A percentile compares a stretch with the other conserved stretches of the same genome.
phyloP scores from a whole-genome alignment of 2,113 vertebrate species.

The Muscicapa adusta region DNA sequence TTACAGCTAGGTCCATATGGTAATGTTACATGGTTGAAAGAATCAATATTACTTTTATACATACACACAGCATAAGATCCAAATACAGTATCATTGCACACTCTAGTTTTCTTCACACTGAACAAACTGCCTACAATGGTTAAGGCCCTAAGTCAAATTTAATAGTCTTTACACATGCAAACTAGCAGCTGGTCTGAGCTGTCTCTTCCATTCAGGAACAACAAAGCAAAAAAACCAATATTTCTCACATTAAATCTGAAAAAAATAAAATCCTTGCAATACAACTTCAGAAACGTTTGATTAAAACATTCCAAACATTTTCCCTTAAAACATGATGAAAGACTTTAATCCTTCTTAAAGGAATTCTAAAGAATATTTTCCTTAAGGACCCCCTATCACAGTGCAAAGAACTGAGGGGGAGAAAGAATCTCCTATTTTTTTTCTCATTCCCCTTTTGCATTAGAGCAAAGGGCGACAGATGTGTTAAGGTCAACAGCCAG shows the following conservation, averaged over 20 bases:
- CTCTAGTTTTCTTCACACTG: background rate
- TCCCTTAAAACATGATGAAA: background rate
- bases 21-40: background rate
- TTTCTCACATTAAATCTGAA: background rate
- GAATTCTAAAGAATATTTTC: background rate
- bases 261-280: background rate
- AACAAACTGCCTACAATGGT: background rate
- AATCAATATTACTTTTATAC: background rate
- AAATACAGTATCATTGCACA: background rate
- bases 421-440: background rate
- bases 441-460: background rate
- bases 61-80: background rate
- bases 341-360: background rate
- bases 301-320: background rate
- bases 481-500: constrained; percentile 14
- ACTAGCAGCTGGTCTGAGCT: background rate
- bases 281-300: background rate
- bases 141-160: background rate
- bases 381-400: background rate
- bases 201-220: background rate
- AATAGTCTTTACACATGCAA: background rate
- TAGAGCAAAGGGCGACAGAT: background rate
- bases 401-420: background rate
- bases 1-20: background rate
- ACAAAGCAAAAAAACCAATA: background rate